Percentiles rank a stretch among this genome's conserved stretches.
These are phyloP conservation scores for Xylocopa sonorina DNA, from an alignment of 1,140 invertebrate species.

Conservation along the genomic window DNA sequence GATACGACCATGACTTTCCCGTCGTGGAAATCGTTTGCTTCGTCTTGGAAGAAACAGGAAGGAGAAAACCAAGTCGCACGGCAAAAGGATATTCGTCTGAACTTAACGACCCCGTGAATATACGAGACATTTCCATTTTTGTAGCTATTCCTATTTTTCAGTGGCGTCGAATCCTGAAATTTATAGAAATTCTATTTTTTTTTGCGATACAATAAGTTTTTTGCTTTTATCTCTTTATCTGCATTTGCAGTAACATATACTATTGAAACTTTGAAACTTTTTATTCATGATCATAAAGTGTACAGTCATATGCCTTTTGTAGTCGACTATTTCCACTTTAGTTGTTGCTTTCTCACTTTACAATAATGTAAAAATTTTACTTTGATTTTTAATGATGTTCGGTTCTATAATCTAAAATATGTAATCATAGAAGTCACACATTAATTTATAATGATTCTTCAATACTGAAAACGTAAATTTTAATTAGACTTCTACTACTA, in stretches of 20 bases:
- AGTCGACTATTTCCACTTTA: too few relatives aligned
- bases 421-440: too few relatives aligned
- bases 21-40: constrained; percentile 18
- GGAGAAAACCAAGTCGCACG: not conserved
- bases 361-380: too few relatives aligned
- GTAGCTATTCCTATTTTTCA: not conserved
- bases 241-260: not conserved
- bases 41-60: constrained; percentile 15
- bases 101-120: not conserved
- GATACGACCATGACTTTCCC: constrained; percentile 52
- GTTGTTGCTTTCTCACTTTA: too few relatives aligned
- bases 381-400: not conserved
- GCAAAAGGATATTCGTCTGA: constrained; percentile 19
- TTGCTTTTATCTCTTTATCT: not conserved
- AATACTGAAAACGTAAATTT: too few relatives aligned
- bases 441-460: too few relatives aligned
- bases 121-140: not conserved
- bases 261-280: too few relatives aligned
- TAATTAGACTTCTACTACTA: not conserved
- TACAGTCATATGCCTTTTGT: too few relatives aligned
- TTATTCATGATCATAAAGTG: too few relatives aligned
- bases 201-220: not conserved
- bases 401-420: too few relatives aligned
- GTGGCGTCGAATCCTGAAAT: not conserved
- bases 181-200: not conserved